Evolutionary conservation across 1,140 invertebrate genomes (phyloP), one percentile per base, ranked within the genome.

Genomic region (Drosophila fuyamai): DNA sequence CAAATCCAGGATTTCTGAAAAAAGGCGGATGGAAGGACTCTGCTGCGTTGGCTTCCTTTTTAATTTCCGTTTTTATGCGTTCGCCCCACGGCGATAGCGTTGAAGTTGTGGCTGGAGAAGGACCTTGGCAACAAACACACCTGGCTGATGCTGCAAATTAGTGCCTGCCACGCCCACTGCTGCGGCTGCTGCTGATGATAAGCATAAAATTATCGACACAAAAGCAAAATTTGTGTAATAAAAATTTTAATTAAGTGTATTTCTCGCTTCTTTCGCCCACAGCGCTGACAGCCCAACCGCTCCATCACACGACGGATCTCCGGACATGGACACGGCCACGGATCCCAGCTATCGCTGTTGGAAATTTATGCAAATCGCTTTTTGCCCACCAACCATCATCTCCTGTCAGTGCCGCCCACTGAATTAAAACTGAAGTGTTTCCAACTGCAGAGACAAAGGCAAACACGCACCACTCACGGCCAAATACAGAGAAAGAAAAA

Each of bases 191-290:
- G 50, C 48, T 67, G 76, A 88, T 89, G 84, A 88, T 88, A 89
- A 88, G 83, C 80, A 89, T 80, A 88, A 88, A 83, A 88, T 88
- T 89, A 88, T 88, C 80, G 83, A 84, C 84, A 88, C 83, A 74
- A 88, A 83, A 74, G 79, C 78, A 56, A 81, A 80, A 82, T 86
- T 76, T 73, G 60, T 74, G 83, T 79, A 88, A 79, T 83, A 89
- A 89, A 89, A 67, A 66, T 57, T 61, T 68, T 54, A 57, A 66
- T 57, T 74, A 66, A 72, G 44, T 73, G 48, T 60, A 51, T 73
- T 43, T 55, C 46, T 56, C 14, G 48, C 13, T 55, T 50, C 48
- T 41, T 13, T 32, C 47, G 76, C 76, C 79, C 53, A 50, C 38
- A 55, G 76, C 60, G 44, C 48, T 63, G 72, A 79, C 83, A 82